Evolutionary conservation across 2,888 invertebrate genomes (phyloP), one percentile per base, ranked within the genome.

Genomic region (Panopea generosa): DNA sequence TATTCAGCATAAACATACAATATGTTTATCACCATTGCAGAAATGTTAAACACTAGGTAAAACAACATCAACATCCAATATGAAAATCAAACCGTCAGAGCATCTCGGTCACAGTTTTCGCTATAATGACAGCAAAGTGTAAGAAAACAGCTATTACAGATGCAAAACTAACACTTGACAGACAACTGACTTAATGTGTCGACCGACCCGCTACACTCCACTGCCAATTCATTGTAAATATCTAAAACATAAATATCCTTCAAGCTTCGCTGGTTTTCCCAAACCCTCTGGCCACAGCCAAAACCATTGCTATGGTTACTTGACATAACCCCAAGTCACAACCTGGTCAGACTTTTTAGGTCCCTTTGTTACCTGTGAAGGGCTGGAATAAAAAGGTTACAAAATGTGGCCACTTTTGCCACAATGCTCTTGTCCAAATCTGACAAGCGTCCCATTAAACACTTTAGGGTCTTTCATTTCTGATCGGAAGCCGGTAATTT

Each of bases 401-500:
- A 50, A 50, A 50, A 50, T 14, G 22, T 50, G 50, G 50, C 24
- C 50, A 50, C 18, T 50, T 24, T 18, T 20, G 2, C 11, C 50
- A 50, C 50, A 50, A 18, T 50, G 20, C 20, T 20, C 18, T 65
- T 65, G 71, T 59, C 52, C 43, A 65, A 50, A 24, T 43, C 53
- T 71, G 71, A 71, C 65, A 71, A 71, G 65, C 65, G 45, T 24
- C 52, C 38, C 57, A 22, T 16, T n/a, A n/a, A 57, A 57, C 40
- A 40, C 40, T 57, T 57, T 49, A 71, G 45, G 3, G 0, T 24
- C 52, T 29, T 65, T 63, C 45, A 65, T 49, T 40, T 45, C n/a
- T 11, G 4, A 24, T 49, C 45, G 45, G n/a, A 45, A 71, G 50
- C 59, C 53, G 20, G 52, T 57, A 71, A 71, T 71, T 71, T 71